Evolutionary conservation across 2,113 vertebrate genomes (phyloP), one percentile per base, ranked within the genome.

Genomic region (Carassius gibelio): DNA sequence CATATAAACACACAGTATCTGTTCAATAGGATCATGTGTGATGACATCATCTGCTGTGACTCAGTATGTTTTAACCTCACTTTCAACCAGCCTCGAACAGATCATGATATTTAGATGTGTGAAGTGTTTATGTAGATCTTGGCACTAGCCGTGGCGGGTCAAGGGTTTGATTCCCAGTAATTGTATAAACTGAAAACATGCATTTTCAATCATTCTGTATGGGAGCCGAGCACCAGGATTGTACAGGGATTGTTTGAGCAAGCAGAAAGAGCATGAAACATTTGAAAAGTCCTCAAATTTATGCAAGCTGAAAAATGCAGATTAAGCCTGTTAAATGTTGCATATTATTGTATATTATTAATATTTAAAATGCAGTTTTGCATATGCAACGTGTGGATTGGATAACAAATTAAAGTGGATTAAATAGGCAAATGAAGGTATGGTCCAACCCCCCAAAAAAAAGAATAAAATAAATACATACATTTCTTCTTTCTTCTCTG

Each of bases 21-120:
- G 42, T 42, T 42, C 42, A 42, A 42, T 36, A 21, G 68, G 5
- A 76, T 76, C 50, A 55, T n/a, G 52, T 36, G 75, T 77, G 26
- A 26, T 81, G 45, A 34, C 8, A 68, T 82, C 45, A 55, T 69
- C 45, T 55, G 45, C 26, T 55, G 10, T 50, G 11, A 66, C 21
- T 81, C 76, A 23, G n/a, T 48, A 11, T 71, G 17, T 71, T 74
- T 66, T 72, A 42, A 72, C 69, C 36, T 57, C n/a, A 26, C 34
- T 45, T 21, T 13, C 77, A 64, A 55, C 23, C 23, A 48, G 57
- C 26, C 48, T 50, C 10, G 10, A n/a, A 52, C 19, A 75, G 79
- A 76, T 76, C 48, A 55, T 69, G 82, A 75, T 86, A 76, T 86
- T 82, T 86, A 69, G 13, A 75, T 36, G 21, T 34, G 42, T 55